Percentiles rank a stretch among this genome's conserved stretches.
Conservation (phyloP, 2,113 vertebrate genomes). For the Corythoichthys intestinalis region DNA sequence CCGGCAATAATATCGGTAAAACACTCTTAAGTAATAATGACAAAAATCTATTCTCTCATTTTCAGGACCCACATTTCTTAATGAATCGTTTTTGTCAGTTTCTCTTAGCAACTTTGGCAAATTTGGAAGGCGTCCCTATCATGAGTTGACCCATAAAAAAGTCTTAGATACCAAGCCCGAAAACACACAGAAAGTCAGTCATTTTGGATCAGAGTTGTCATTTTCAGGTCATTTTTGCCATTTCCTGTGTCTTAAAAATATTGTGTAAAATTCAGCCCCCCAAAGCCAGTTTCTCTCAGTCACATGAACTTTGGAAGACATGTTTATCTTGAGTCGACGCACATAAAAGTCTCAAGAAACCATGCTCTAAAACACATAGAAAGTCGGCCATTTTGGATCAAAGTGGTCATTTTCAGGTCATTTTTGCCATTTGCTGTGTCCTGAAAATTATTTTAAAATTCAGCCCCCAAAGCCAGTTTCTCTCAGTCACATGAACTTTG, state of each 20-base stretch:
- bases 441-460: neutral
- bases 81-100: neutral
- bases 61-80: neutral
- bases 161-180: no score
- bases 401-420: no score
- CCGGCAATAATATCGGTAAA: slow-evolving; percentile 49
- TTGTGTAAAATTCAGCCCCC: neutral
- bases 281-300: neutral
- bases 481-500: neutral
- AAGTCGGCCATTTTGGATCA: no score
- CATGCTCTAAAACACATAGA: no score
- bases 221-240: no score
- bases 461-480: neutral
- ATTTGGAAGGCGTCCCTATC: no score
- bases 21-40: neutral
- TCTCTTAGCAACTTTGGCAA: neutral
- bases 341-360: neutral
- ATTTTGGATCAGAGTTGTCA: no score
- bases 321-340: no score
- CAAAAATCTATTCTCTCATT: neutral
- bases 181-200: no score
- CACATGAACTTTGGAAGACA: neutral
- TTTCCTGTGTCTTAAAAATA: no score
- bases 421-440: no score
- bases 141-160: no score